Base-by-base conservation (phyloP, 2,797 vertebrate species). In the Ctenopoma multispine region DNA sequence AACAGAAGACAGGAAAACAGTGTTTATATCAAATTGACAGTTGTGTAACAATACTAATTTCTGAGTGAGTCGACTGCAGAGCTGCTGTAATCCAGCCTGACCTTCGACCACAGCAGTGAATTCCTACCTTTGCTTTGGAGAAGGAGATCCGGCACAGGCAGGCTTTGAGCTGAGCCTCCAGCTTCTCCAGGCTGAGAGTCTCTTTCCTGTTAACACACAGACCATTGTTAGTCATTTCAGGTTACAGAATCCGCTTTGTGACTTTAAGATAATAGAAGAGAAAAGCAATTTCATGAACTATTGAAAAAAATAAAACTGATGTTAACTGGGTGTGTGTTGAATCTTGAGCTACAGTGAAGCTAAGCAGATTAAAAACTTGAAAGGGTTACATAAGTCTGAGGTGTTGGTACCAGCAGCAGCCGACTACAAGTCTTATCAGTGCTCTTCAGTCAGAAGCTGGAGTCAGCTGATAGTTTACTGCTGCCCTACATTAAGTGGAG, bases 151-250 rank as follows among this genome's bases (percentile, higher is more conserved):
- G 94, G 86, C 97, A 98, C 86, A 95, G 95, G 74, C 98, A 99
- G 92, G 97, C 97, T 95, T 98, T 99, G 2, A 99, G 94, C 85
- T 99, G 96, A 59, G 96, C 97, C 92, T 99, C 97, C 81, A 99
- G 93, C 91, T 96, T 98, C 81, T 98, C 97, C 5, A 97, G 94
- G 72, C 92, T 98, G 87, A 98, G 82, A 14, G 91, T 76, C 73
- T 97, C 95, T 89, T 96, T 97, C 91, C 98, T 99, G 84, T 14
- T 83, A 20, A 74, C 13, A 82, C 29, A 69, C 47, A 80, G 5
- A 69, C 11, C 36, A 36, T 10, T 36, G 36, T 36, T 12, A 36
- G 40, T 41, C 15, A 41, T 61, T 53, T 53, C 7, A 41, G n/a
- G 21, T 13, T 58, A 59, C 24, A 20, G 2, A 41, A 23, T 20